Evolutionary conservation across 1,140 invertebrate species (phyloP).

Genomic region (Trachelipus rathkii): DNA sequence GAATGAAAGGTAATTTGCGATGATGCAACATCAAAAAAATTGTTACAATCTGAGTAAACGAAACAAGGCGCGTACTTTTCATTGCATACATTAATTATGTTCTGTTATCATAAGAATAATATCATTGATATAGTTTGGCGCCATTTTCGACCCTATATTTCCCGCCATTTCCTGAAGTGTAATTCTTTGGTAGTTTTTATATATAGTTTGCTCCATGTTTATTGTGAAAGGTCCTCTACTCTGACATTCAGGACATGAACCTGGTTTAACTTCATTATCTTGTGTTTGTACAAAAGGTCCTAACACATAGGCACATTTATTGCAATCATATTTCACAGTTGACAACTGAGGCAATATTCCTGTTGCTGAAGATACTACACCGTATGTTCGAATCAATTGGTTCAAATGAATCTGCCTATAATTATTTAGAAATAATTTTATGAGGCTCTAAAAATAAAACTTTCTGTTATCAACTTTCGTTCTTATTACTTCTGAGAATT

Average conservation of each 20-base stretch:
- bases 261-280: constrained; percentile 88
- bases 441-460: too few species aligned
- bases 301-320: constrained; percentile 87
- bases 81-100: too few species aligned
- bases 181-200: constrained; percentile 97
- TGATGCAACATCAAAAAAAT: too few species aligned
- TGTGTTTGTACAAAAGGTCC: constrained; percentile 95
- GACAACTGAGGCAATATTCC: constrained; percentile 93
- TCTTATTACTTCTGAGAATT: too few species aligned
- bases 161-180: constrained; percentile 95
- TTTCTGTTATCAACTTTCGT: too few species aligned
- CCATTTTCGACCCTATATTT: constrained; percentile 53
- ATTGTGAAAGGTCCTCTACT: constrained; percentile 91
- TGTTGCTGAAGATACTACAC: constrained; percentile 93
- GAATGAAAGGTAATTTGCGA: too few species aligned
- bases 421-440: too few species aligned
- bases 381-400: constrained; percentile 72
- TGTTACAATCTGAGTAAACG: too few species aligned
- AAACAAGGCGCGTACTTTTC: too few species aligned
- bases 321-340: constrained; percentile 95
- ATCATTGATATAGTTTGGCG: too few species aligned
- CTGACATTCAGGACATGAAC: constrained; percentile 96
- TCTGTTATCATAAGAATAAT: too few species aligned
- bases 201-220: constrained; percentile 94
- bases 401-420: constrained; percentile 94